phyloP scores from a whole-genome alignment of 2,113 vertebrate species.

The Prionailurus bengalensis region DNA sequence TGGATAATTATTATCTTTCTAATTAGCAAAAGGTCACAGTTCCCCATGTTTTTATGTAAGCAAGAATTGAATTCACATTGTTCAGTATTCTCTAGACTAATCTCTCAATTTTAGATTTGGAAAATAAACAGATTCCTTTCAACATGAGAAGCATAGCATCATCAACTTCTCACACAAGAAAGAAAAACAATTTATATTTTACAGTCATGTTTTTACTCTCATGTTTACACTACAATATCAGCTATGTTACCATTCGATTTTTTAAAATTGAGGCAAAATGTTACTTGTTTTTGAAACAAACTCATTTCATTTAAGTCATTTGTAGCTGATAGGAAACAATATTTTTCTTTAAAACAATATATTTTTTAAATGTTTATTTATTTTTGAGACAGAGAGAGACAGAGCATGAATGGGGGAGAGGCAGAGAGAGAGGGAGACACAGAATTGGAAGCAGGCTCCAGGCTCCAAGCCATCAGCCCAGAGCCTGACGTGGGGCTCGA shows the following conservation, averaged over 20 bases:
- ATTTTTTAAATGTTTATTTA: too few species aligned
- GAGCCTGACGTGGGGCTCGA: too few species aligned
- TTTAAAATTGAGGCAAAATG: background rate
- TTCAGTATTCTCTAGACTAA: background rate
- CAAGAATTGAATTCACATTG: slow-evolving; percentile 18
- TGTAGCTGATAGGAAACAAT: background rate
- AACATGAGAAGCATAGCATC: background rate
- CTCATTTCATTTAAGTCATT: background rate
- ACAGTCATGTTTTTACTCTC: background rate
- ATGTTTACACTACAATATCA: background rate
- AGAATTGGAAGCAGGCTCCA: too few species aligned
- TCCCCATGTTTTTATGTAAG: background rate
- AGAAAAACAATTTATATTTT: background rate
- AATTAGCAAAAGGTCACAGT: background rate
- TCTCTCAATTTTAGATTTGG: slow-evolving; percentile 44
- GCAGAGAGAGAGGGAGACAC: too few species aligned
- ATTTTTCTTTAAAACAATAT: background rate
- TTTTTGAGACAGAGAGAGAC: too few species aligned
- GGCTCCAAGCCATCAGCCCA: too few species aligned
- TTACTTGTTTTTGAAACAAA: slow-evolving; percentile 3
- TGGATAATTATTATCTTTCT: background rate
- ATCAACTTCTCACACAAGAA: background rate
- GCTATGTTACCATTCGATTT: background rate
- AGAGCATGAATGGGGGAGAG: too few species aligned
- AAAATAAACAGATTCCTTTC: slow-evolving; percentile 11